Evolutionary conservation across 2,888 invertebrate species (phyloP), one percentile per base, ranked within the genome.

Genomic region (Plagiodera versicolora): DNA sequence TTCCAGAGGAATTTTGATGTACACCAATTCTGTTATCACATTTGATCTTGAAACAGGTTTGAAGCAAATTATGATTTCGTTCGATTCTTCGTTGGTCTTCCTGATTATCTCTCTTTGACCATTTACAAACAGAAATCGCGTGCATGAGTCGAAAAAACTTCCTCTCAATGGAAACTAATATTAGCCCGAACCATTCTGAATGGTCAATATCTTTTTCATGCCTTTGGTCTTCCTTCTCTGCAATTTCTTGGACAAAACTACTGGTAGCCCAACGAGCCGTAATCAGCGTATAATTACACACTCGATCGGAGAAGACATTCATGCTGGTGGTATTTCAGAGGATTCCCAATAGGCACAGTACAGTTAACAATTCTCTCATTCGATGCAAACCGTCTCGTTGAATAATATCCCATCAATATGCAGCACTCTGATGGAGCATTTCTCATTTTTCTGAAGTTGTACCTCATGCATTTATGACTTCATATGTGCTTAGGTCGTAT

Each of bases 201-300:
- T 39, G 52, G 35, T 17, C 52, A 52, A 51, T 51, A 51, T 51
- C 51, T 51, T 51, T 51, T 52, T 52, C 52, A 52, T 39, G 39
- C 52, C 52, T 52, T 52, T 14, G 52, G 44, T 44, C 52, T 52
- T 39, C 24, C 20, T 52, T n/a, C 14, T 39, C 20, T 20, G 24
- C 17, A 39, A 28, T 44, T 52, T 52, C 52, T 52, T 44, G 39
- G 20, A 19, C 44, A 18, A 52, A 52, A 52, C 44, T 44, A 44
- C 39, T 52, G 52, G 50, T 30, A 50, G 50, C 17, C 28, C 28
- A 32, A 50, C 50, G n/a, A 32, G 39, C 52, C 18, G 39, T 39
- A 39, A 52, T 52, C 52, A 39, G 2, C 11, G 14, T 52, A 39
- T 44, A 52, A 52, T 52, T 52, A 52, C 52, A 52, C 52, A 52